Conservation (phyloP, 2,888 invertebrate genomes). For the Priocnemis perturbator region DNA sequence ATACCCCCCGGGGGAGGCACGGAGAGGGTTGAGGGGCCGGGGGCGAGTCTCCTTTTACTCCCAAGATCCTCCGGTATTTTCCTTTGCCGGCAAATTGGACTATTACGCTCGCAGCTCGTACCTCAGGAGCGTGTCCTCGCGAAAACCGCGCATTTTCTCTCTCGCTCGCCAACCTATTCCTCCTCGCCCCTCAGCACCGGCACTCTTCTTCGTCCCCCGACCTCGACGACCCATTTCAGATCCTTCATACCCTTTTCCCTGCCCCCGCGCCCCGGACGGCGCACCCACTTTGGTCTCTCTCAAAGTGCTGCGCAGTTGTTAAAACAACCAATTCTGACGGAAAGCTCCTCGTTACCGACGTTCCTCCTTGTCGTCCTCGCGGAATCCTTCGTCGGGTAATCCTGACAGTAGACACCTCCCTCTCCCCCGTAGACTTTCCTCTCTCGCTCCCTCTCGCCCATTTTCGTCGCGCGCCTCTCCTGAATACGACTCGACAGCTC, state of each 20-base stretch:
- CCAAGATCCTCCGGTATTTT: constrained; percentile 62
- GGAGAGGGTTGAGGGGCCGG: background rate
- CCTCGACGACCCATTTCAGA: constrained; percentile 13
- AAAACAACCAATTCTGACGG: constrained; percentile 63
- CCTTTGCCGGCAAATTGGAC: constrained; percentile 70
- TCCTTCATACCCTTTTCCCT: constrained; percentile 20
- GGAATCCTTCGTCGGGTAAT: constrained; percentile 35
- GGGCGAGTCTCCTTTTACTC: constrained; percentile 40
- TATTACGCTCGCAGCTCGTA: constrained; percentile 59
- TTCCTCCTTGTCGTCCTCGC: constrained; percentile 16
- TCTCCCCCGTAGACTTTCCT: background rate
- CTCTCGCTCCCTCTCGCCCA: background rate
- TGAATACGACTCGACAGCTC: constrained; percentile 3
- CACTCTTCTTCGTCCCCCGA: constrained; percentile 4
- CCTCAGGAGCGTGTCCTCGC: constrained; percentile 46
- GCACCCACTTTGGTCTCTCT: constrained; percentile 29
- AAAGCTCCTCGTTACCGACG: constrained; percentile 56
- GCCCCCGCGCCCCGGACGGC: constrained; percentile 27
- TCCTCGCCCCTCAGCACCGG: background rate
- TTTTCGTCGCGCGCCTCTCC: background rate
- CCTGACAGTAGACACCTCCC: constrained; percentile 6
- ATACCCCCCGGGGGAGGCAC: constrained; percentile 25
- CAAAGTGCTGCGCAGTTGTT: constrained; percentile 61
- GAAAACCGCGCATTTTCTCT: constrained; percentile 55
- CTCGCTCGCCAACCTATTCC: constrained; percentile 14